Evolutionary conservation across 64 coral and sea anemone species (phyloP), one percentile per base, ranked within the genome.

Genomic region (Stylophora pistillata): DNA sequence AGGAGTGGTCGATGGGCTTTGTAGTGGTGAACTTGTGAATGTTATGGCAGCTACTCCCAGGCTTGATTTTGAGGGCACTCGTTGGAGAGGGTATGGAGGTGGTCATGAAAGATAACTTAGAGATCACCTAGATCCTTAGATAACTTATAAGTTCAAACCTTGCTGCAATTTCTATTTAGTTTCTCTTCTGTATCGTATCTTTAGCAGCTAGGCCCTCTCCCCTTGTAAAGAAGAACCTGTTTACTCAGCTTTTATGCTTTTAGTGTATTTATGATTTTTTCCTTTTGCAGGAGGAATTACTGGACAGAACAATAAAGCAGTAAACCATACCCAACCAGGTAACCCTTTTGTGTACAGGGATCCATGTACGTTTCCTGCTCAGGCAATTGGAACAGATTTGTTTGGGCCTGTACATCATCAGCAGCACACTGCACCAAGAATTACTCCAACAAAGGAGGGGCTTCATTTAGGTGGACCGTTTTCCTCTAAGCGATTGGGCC

Each of bases 271-370:
- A 6, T 64, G 17, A 5, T 64, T 64, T 9, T 68, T 23, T 28
- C 0, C 11, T 25, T 23, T 21, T 25, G 26, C 80, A 84, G 62
- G 52, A 52, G 34, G 5, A 47, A 16, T 84, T 26, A 21, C 80
- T 53, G 61, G 12, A n/a, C 26, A 21, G 0, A 53, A 33, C 33
- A 69, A n/a, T 52, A 20, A 37, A 26, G 10, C 37, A 54, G 18
- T 30, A 15, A 37, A 11, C 14, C 33, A 23, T 26, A 25, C n/a
- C 30, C 62, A 53, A 6, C 12, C 61, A 53, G 80, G 80, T 12
- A 84, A 64, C 10, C 61, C 80, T 17, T 84, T 84, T 69, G 80
- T 84, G 20, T 70, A 69, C 18, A 84, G 58, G 47, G 60, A 34
- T 70, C 13, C 62, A 27, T 20, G 10, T 53, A 69, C 11, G 10